Evolutionary conservation across 2,797 vertebrate species (phyloP).

Genomic region (Sebastes oblongus): DNA sequence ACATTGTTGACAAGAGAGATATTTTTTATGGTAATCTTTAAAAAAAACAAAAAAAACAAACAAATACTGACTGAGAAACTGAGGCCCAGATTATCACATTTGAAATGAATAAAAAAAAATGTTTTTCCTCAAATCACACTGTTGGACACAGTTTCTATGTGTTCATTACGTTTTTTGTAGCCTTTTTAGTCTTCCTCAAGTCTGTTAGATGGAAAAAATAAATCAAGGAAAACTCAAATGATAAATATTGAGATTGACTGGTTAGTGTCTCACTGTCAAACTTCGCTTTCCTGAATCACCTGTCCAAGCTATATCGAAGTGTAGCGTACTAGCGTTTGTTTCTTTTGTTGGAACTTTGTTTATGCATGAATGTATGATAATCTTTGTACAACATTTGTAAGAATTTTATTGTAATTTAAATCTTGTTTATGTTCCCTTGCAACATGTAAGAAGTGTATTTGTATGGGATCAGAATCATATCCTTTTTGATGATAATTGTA

Average conservation of each 20-base stretch:
- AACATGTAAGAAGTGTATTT: slow-evolving; percentile 54
- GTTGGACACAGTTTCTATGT: not conserved
- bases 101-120: not conserved
- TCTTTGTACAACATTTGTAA: slow-evolving; percentile 59
- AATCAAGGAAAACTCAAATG: not conserved
- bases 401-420: slow-evolving; percentile 61
- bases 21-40: slow-evolving; percentile 50
- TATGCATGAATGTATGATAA: slow-evolving; percentile 74
- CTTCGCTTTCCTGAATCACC: slow-evolving; percentile 39
- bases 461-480: slow-evolving; percentile 48
- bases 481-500: slow-evolving; percentile 36
- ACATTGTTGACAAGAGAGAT: slow-evolving; percentile 58
- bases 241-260: not conserved
- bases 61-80: slow-evolving; percentile 11
- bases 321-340: slow-evolving; percentile 11
- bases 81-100: slow-evolving; percentile 21
- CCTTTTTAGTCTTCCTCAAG: not conserved
- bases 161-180: not conserved
- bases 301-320: slow-evolving; percentile 57
- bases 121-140: not conserved
- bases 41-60: not conserved
- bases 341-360: slow-evolving; percentile 39
- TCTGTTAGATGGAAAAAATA: not conserved
- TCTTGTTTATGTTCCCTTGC: slow-evolving; percentile 46
- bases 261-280: slow-evolving; percentile 21